A percentile compares a stretch with the other conserved stretches of the same genome.
phyloP scores from a whole-genome alignment of 2,888 invertebrate genomes.

The Eupithecia subfuscata region DNA sequence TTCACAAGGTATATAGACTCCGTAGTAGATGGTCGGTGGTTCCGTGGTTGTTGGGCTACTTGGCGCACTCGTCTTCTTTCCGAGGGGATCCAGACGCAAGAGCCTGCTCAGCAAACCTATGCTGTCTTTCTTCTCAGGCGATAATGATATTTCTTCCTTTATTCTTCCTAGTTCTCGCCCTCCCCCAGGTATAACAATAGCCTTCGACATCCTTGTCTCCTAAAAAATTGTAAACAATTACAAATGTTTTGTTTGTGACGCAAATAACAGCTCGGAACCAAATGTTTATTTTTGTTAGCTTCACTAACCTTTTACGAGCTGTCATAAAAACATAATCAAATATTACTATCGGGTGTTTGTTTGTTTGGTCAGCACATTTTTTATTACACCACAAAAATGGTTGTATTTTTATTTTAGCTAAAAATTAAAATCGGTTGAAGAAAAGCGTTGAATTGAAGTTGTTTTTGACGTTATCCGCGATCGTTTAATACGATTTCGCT shows the following conservation, averaged over 20 bases:
- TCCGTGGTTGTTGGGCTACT: slow-evolving; percentile 65
- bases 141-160: slow-evolving; percentile 71
- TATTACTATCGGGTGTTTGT: slow-evolving; percentile 37
- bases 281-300: slow-evolving; percentile 69
- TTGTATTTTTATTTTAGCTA: slow-evolving; percentile 56
- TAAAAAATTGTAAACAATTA: slow-evolving; percentile 43
- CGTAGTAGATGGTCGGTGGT: slow-evolving; percentile 72
- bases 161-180: slow-evolving; percentile 70
- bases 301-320: slow-evolving; percentile 58
- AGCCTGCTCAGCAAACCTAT: slow-evolving; percentile 73
- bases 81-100: slow-evolving; percentile 68
- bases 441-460: slow-evolving; percentile 7
- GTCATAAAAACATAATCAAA: slow-evolving; percentile 73
- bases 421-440: slow-evolving; percentile 54
- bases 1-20: slow-evolving; percentile 83
- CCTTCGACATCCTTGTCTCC: slow-evolving; percentile 73
- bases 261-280: slow-evolving; percentile 54
- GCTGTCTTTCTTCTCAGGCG: slow-evolving; percentile 74
- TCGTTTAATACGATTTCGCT: neutral
- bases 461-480: neutral
- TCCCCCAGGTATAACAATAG: slow-evolving; percentile 72
- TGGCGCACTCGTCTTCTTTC: slow-evolving; percentile 59
- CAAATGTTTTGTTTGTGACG: slow-evolving; percentile 78
- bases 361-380: slow-evolving; percentile 58
- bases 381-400: slow-evolving; percentile 37